A percentile compares a stretch with the other conserved stretches of the same genome.
Conservation (phyloP, 2,113 vertebrate genomes). For the Protomyctophum bolini region DNA sequence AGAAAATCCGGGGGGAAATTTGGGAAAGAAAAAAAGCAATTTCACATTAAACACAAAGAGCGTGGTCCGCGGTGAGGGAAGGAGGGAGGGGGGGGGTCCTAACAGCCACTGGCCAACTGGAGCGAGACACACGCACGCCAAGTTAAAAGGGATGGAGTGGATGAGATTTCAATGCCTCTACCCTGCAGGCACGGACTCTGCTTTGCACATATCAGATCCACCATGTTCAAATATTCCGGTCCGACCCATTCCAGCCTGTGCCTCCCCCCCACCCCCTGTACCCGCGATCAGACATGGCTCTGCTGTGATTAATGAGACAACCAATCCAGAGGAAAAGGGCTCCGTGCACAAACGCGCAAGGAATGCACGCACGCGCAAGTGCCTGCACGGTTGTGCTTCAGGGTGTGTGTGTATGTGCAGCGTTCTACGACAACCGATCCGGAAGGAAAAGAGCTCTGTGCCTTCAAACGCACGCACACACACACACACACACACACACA, state of each 20-base stretch:
- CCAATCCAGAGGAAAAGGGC: conserved; percentile 30
- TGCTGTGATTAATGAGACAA: conserved; percentile 65
- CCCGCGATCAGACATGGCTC: conserved; percentile 51
- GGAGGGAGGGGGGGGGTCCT: conserved; percentile 31
- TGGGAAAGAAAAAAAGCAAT: conserved; percentile 77
- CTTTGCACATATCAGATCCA: conserved; percentile 69
- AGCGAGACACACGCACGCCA: conserved; percentile 61
- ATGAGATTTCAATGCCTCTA: conserved; percentile 78
- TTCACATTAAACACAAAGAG: conserved; percentile 77
- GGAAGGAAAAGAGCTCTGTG: no score
- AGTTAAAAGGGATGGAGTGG: conserved; percentile 78
- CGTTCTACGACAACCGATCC: no score
- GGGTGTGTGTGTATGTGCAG: not conserved
- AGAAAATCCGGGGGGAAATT: conserved; percentile 71
- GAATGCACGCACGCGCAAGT: not conserved
- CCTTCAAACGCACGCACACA: no score
- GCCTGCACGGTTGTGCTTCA: not conserved
- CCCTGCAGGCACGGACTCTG: conserved; percentile 75
- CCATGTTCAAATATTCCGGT: conserved; percentile 73
- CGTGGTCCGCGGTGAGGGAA: conserved; percentile 43
- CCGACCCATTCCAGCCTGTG: conserved; percentile 36
- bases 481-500: no score
- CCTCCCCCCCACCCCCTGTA: conserved; percentile 23
- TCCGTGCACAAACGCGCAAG: not conserved
- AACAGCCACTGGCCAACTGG: conserved; percentile 68